These are phyloP conservation scores for Gopherus evgoodei DNA, from an alignment of 2,113 vertebrate genomes.

Conservation along the genomic window DNA sequence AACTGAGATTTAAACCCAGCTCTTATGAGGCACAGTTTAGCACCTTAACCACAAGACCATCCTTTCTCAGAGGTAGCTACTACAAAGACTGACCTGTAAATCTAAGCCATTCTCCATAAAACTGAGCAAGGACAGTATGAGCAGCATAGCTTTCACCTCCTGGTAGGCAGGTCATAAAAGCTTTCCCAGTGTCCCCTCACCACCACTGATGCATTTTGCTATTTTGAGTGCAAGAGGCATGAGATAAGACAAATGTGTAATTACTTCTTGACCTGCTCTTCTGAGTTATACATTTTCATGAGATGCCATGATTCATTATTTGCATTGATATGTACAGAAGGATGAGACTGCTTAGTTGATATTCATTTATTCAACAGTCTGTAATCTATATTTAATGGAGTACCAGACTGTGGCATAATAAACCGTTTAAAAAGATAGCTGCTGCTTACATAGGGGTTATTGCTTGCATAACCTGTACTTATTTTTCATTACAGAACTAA, in stretches of 20 bases:
- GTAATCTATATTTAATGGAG: conserved; percentile 89
- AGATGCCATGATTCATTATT: conserved; percentile 83
- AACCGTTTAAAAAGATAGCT: conserved; percentile 84
- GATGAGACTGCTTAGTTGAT: conserved; percentile 79
- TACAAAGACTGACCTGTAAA: background rate
- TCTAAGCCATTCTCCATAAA: conserved; percentile 2
- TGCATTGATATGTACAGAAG: conserved; percentile 81
- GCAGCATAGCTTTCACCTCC: background rate
- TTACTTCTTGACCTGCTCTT: conserved; percentile 83
- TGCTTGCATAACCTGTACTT: conserved; percentile 87
- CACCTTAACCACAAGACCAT: background rate
- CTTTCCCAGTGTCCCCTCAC: conserved; percentile 31
- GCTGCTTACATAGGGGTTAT: conserved; percentile 81
- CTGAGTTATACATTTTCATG: conserved; percentile 81
- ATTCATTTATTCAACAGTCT: conserved; percentile 87
- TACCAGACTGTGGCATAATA: conserved; percentile 86
- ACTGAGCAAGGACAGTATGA: background rate
- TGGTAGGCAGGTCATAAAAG: conserved; percentile 36
- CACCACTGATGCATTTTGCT: conserved; percentile 62
- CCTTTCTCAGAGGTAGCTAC: background rate
- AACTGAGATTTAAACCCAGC: background rate
- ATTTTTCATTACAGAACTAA: conserved; percentile 87
- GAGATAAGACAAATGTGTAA: conserved; percentile 85
- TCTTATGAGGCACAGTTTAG: background rate
- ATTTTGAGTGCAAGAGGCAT: conserved; percentile 78